phyloP scores from a whole-genome alignment of 2,888 invertebrate species.

The Salpingus planirostris region DNA sequence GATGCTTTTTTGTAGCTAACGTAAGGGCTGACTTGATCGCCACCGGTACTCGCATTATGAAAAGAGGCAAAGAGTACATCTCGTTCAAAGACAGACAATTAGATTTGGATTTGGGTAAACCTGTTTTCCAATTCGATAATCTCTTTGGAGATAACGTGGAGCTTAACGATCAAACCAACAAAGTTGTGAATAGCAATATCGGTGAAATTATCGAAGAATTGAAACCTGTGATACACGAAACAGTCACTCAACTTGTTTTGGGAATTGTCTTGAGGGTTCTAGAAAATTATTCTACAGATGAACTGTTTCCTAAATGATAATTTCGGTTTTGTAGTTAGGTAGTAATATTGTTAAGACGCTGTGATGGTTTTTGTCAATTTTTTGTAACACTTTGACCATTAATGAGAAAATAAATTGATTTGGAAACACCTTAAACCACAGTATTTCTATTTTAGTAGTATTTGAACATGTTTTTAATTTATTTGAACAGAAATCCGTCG shows the following conservation, averaged over 20 bases:
- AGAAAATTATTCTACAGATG: constrained; percentile 44
- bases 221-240: constrained; percentile 53
- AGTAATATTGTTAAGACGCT: too few relatives aligned
- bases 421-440: too few relatives aligned
- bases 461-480: too few relatives aligned
- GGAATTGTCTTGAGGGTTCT: constrained; percentile 47
- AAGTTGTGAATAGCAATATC: constrained; percentile 66
- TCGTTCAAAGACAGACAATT: constrained; percentile 53
- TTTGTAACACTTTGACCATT: too few relatives aligned
- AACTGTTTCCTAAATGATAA: constrained; percentile 35
- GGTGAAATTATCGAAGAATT: constrained; percentile 54
- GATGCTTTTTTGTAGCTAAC: constrained; percentile 51
- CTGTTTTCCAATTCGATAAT: constrained; percentile 53
- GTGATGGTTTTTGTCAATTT: too few relatives aligned
- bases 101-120: constrained; percentile 52
- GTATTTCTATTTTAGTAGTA: too few relatives aligned
- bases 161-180: constrained; percentile 55
- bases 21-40: constrained; percentile 50
- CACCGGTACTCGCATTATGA: constrained; percentile 45
- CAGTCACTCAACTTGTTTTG: constrained; percentile 44
- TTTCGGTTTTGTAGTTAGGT: too few relatives aligned
- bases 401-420: too few relatives aligned
- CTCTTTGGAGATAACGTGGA: constrained; percentile 55
- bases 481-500: too few relatives aligned
- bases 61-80: constrained; percentile 45